Base-by-base conservation (phyloP, 2,888 invertebrate species). In the Dryobotodes eremita region DNA sequence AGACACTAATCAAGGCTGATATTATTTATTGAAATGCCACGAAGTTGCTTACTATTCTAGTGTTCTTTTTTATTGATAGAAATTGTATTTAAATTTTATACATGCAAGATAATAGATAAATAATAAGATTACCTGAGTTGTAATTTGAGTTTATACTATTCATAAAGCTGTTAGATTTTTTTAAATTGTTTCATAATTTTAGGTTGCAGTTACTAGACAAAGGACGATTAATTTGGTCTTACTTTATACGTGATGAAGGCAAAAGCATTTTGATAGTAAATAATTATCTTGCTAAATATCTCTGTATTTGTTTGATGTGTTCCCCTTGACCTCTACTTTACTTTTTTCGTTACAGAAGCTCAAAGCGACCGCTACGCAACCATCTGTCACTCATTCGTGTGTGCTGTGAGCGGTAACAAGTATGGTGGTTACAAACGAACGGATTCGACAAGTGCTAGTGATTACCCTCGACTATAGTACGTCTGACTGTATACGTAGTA, bases 381-480 rank as follows among this genome's bases (percentile, higher is more conserved):
- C 92, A 90, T 89, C 93, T 82, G 92, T 90, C 89, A 92, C 90
- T 89, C 93, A 93, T 90, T 83, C 86, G 81, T 92, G 91, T 84
- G 92, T 92, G 92, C 91, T 92, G 90, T 94, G 92, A 94, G 91
- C 90, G 89, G 87, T 79, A 79, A 91, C 89, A 87, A 83, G 92
- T 92, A 90, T 93, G 94, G 94, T 92, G 94, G 92, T 87, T 81
- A 87, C 88, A 86, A 79, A 87, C 86, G 82, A 75, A 89, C 86
- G 75, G 76, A 89, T 86, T 70, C 82, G 72, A 55, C 76, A 79
- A 77, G 80, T 76, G 80, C 42, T 86, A 84, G 73, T 81, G 71
- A 50, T 66, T 36, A 50, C 53, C 31, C 59, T 36, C 64, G 55
- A 65, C 77, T 69, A 42, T 57, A 68, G 65, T 55, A 66, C 61